Evolutionary conservation across 1,140 invertebrate species (phyloP).

Genomic region (Coptotermes formosanus): DNA sequence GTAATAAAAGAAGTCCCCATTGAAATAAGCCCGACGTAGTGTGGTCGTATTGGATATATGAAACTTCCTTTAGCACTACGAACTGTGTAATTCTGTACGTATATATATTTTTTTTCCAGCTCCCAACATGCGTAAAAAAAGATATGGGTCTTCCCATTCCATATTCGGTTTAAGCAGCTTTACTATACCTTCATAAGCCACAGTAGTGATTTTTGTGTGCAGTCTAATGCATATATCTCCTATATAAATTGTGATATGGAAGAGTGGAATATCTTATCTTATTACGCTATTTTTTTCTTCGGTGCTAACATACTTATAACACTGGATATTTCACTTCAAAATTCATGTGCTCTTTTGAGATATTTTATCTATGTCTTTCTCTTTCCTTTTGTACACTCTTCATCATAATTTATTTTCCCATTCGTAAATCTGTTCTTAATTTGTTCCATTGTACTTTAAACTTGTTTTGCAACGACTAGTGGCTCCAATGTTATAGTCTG

Average conservation of each 20-base stretch:
- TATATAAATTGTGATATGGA: conserved; percentile 1
- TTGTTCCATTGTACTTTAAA: not conserved
- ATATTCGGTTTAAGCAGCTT: conserved; percentile 16
- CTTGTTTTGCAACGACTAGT: not conserved
- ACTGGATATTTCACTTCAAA: not conserved
- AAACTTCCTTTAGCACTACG: not conserved
- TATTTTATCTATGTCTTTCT: no score
- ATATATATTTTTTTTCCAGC: not conserved
- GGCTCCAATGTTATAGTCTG: not conserved
- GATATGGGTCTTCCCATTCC: not conserved
- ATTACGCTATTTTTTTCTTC: not conserved
- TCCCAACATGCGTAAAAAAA: not conserved
- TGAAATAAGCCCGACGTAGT: not conserved
- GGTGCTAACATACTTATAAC: not conserved
- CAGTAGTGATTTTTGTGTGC: not conserved
- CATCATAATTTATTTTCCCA: no score
- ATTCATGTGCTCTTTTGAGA: no score
- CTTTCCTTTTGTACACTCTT: no score
- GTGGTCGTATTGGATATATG: conserved; percentile 2
- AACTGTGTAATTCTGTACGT: conserved; percentile 8
- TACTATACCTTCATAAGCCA: conserved; percentile 8
- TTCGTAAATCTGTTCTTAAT: no score
- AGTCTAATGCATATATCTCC: conserved; percentile 12
- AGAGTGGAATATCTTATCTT: not conserved
- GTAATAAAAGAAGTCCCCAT: not conserved